Evolutionary conservation across 2,888 invertebrate species (phyloP).

Genomic region (Cheilosia vernalis): DNA sequence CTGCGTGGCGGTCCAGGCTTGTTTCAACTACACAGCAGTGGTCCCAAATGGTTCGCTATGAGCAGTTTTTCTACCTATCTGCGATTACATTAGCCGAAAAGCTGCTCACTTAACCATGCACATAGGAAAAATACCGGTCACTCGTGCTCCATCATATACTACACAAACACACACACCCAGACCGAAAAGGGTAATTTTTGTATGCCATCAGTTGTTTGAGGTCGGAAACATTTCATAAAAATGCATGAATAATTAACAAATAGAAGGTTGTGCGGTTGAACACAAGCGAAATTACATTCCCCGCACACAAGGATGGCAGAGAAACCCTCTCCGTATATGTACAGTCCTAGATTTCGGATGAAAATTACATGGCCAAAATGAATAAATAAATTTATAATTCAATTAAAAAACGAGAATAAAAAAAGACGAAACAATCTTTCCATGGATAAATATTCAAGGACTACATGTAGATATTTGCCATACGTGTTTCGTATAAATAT

Average conservation of each 20-base stretch:
- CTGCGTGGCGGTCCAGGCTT: too few species aligned
- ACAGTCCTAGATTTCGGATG: constrained; percentile 17
- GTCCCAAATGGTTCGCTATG: not conserved
- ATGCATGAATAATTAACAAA: constrained; percentile 74
- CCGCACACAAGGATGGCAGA: constrained; percentile 1
- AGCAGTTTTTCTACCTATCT: constrained; percentile 13
- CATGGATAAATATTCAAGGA: constrained; percentile 34
- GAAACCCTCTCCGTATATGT: not conserved
- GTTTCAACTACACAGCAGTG: too few species aligned
- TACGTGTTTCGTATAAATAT: constrained; percentile 54
- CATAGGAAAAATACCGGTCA: constrained; percentile 52
- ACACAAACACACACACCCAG: too few species aligned
- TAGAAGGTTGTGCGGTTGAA: constrained; percentile 65
- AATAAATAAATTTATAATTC: constrained; percentile 74
- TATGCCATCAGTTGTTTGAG: constrained; percentile 60
- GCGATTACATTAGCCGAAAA: constrained; percentile 63
- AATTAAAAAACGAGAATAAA: constrained; percentile 45
- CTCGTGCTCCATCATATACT: not conserved
- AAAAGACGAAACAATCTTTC: constrained; percentile 27
- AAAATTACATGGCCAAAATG: constrained; percentile 70
- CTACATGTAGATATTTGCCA: constrained; percentile 31
- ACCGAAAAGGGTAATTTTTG: constrained; percentile 59
- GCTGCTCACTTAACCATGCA: constrained; percentile 66
- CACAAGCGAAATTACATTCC: constrained; percentile 59
- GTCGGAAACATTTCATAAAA: constrained; percentile 69